Conservation (phyloP, 30 jellyfish, hydroid and myxozoan genomes). For the Aurelia coerulea region DNA sequence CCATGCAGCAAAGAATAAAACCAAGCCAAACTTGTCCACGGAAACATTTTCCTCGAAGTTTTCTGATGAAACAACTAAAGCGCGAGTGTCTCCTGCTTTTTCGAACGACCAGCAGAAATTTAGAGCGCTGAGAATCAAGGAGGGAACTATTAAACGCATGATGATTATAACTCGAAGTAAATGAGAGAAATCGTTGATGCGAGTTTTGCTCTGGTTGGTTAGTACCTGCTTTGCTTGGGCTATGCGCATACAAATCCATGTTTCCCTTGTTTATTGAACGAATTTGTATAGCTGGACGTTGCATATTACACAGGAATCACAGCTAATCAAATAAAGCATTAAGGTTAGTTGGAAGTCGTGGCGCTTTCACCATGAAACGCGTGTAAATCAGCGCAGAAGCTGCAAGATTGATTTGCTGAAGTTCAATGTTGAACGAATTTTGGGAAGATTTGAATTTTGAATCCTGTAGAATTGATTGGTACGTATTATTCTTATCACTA, state of each 20-base stretch:
- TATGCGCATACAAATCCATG: background rate
- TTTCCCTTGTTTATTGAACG: no score
- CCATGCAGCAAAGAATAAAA: slow-evolving; percentile 94
- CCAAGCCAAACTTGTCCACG: slow-evolving; percentile 69
- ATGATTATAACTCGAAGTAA: background rate
- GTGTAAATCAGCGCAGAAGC: background rate
- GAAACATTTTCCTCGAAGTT: slow-evolving; percentile 62
- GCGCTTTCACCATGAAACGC: background rate
- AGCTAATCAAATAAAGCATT: background rate
- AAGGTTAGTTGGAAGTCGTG: background rate
- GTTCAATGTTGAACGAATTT: no score
- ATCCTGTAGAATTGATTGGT: background rate
- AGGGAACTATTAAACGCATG: background rate
- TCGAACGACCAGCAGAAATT: slow-evolving; percentile 28
- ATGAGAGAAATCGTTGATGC: background rate
- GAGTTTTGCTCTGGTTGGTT: background rate
- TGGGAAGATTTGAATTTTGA: no score
- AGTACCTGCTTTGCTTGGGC: background rate
- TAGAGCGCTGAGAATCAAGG: background rate
- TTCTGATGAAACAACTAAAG: slow-evolving; percentile 36
- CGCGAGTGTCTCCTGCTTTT: slow-evolving; percentile 40
- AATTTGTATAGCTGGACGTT: no score
- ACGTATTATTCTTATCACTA: no score
- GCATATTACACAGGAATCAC: background rate
- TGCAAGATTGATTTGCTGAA: no score